A percentile compares a stretch with the other conserved stretches of the same genome.
phyloP scores from a whole-genome alignment of 2,888 invertebrate species.

The Parelbella ahira region DNA sequence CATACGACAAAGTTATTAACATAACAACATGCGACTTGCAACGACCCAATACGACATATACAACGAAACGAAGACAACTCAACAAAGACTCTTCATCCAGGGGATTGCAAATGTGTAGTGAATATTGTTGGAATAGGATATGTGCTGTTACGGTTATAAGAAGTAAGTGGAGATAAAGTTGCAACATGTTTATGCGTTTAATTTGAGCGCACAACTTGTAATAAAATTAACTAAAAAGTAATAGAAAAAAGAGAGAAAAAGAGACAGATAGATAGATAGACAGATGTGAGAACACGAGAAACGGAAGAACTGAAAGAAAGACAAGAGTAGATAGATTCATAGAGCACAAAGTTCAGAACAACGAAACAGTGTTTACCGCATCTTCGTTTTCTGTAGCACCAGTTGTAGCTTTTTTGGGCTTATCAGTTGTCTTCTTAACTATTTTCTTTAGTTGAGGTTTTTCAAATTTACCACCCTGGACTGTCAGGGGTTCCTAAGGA shows the following conservation, averaged over 20 bases:
- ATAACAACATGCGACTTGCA: conserved; percentile 58
- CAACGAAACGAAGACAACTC: conserved; percentile 29
- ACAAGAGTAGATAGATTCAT: conserved; percentile 26
- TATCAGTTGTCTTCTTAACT: conserved; percentile 59
- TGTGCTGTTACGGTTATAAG: conserved; percentile 19
- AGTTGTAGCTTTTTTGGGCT: conserved; percentile 56
- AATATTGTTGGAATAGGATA: conserved; percentile 19
- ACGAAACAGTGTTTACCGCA: conserved; percentile 57
- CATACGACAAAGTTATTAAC: conserved; percentile 43
- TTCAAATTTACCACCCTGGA: conserved; percentile 73
- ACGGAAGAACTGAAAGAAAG: conserved; percentile 26
- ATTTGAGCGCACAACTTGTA: conserved; percentile 19
- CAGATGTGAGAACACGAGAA: conserved; percentile 14
- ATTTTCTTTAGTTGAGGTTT: conserved; percentile 73
- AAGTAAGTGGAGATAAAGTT: conserved; percentile 18
- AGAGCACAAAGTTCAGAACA: conserved; percentile 25
- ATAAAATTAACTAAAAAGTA: conserved; percentile 11
- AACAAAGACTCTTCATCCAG: conserved; percentile 32
- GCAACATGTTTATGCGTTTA: conserved; percentile 22
- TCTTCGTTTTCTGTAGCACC: conserved; percentile 43
- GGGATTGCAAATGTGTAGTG: conserved; percentile 22
- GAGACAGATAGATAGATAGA: conserved; percentile 16
- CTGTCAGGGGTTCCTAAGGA: conserved; percentile 68
- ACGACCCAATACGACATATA: conserved; percentile 33
- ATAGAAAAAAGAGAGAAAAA: conserved; percentile 6